Conservation (phyloP, 2,888 invertebrate genomes). For the Sminthurinus aureus region DNA sequence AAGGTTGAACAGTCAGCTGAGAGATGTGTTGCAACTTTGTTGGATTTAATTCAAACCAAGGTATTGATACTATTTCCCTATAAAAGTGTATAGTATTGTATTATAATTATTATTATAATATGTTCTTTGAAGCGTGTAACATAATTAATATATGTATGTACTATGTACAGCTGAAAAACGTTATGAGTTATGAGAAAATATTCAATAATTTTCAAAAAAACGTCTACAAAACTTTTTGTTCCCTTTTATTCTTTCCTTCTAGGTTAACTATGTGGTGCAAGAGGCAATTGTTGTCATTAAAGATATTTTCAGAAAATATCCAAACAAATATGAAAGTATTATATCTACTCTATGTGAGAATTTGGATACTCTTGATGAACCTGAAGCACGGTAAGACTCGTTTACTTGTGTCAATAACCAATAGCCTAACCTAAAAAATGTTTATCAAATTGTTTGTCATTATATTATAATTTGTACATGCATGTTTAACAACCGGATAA, state of each 20-base stretch:
- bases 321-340: slow-evolving; percentile 99
- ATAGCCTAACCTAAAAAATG: background rate
- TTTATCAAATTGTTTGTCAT: background rate
- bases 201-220: background rate
- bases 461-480: no score
- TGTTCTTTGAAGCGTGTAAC: no score
- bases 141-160: no score
- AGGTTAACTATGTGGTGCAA: slow-evolving; percentile 97
- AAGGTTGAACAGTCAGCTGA: slow-evolving; percentile 98
- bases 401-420: background rate
- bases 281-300: slow-evolving; percentile 99
- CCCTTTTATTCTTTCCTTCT: background rate
- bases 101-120: no score
- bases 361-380: slow-evolving; percentile 97
- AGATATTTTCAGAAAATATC: slow-evolving; percentile 96
- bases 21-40: slow-evolving; percentile 94
- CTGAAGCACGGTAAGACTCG: slow-evolving; percentile 76
- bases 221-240: background rate
- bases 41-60: slow-evolving; percentile 99
- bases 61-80: slow-evolving; percentile 64
- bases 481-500: no score
- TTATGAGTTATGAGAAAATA: background rate
- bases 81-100: no score
- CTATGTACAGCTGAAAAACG: no score
- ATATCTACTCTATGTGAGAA: slow-evolving; percentile 99